Conservation (phyloP, 2,113 vertebrate genomes). For the Campylorhamphus procurvoides region DNA sequence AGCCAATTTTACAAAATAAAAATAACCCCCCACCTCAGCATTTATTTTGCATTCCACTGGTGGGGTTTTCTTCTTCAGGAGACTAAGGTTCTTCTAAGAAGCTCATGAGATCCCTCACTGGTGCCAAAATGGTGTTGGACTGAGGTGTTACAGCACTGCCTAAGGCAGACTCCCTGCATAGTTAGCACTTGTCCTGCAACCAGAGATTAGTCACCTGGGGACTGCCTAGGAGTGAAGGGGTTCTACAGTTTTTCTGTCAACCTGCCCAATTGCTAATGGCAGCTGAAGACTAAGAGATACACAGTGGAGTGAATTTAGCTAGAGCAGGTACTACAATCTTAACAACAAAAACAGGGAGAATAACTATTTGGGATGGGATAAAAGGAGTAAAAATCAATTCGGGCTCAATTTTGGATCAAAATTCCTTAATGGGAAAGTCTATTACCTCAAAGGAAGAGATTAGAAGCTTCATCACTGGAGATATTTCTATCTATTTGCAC, state of each 20-base stretch:
- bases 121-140: background rate
- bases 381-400: background rate
- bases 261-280: background rate
- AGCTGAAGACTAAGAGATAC: background rate
- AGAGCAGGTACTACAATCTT: background rate
- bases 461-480: background rate
- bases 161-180: background rate
- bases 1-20: background rate
- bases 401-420: background rate
- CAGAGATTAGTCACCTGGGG: background rate
- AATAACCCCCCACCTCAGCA: background rate
- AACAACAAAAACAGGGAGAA: background rate
- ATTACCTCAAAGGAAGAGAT: background rate
- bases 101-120: background rate
- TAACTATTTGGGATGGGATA: background rate
- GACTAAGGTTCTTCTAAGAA: background rate
- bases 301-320: background rate
- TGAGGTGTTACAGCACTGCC: background rate
- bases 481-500: background rate
- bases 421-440: background rate
- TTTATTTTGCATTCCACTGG: background rate
- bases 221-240: background rate
- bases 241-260: background rate
- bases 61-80: background rate
- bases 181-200: background rate